These are phyloP conservation scores for Hydrozoanthus gracilis DNA, from an alignment of 92 coral and sea anemone genomes.

Conservation along the genomic window DNA sequence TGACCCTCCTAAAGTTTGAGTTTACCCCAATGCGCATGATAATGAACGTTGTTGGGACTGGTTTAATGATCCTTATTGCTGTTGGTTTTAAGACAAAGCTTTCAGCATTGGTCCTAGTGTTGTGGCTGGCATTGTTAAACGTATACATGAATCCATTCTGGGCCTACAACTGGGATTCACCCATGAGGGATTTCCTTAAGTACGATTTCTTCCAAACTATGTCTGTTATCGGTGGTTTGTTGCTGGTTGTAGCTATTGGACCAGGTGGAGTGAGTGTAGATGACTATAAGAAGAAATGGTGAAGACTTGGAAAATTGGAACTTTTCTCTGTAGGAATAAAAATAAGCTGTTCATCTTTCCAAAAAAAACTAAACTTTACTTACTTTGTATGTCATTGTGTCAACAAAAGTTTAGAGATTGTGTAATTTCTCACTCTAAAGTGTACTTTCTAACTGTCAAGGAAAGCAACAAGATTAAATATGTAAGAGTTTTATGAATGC, in stretches of 20 bases:
- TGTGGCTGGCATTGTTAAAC: slow-evolving; percentile 79
- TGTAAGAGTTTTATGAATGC: no score
- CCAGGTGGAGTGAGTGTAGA: slow-evolving; percentile 99
- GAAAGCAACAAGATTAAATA: no score
- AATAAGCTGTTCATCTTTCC: background rate
- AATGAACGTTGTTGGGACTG: slow-evolving; percentile 87
- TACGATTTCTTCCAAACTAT: slow-evolving; percentile 98
- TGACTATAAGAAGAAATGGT: slow-evolving; percentile 99
- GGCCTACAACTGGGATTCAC: slow-evolving; percentile 91
- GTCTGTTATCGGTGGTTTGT: slow-evolving; percentile 97
- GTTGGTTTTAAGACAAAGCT: slow-evolving; percentile 98
- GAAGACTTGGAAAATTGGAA: slow-evolving; percentile 22
- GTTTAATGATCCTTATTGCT: slow-evolving; percentile 90
- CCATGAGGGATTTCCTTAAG: slow-evolving; percentile 99
- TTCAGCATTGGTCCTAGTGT: slow-evolving; percentile 89
- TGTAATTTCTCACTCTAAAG: no score
- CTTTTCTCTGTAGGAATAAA: background rate
- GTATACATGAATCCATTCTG: slow-evolving; percentile 96
- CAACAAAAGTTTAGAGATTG: background rate
- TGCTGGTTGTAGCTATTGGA: slow-evolving; percentile 96
- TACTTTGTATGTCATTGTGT: background rate
- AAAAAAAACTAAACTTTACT: background rate
- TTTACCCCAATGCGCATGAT: slow-evolving; percentile 80
- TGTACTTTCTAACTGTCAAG: no score
- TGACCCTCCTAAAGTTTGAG: slow-evolving; percentile 93